Percentiles rank a stretch among this genome's conserved stretches.
These are phyloP conservation scores for Anas platyrhynchos DNA, from an alignment of 2,113 vertebrate species.

Conservation along the genomic window DNA sequence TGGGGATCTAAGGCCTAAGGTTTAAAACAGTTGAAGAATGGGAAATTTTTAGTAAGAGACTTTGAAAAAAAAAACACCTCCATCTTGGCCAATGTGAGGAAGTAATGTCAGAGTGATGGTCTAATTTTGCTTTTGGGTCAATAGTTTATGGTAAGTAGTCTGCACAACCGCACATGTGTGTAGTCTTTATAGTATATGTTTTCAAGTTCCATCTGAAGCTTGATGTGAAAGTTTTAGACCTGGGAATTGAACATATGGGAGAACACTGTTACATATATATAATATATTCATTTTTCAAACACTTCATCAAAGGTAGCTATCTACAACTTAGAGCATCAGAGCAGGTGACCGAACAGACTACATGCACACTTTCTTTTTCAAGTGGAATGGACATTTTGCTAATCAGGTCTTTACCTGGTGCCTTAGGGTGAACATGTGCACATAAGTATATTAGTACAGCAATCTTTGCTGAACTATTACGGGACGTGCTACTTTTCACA, in stretches of 20 bases:
- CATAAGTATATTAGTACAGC: not conserved
- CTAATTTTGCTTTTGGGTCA: not conserved
- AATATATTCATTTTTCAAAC: not conserved
- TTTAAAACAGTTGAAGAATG: not conserved
- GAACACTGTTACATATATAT: not conserved
- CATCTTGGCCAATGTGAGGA: not conserved
- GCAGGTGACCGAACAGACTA: not conserved
- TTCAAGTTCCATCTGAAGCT: not conserved
- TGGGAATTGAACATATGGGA: not conserved
- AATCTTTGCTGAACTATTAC: not conserved
- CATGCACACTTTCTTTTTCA: not conserved
- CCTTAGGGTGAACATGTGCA: not conserved
- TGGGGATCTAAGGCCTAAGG: not conserved
- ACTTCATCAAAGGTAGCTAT: not conserved
- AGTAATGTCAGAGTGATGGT: not conserved
- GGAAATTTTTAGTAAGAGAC: not conserved
- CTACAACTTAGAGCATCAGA: not conserved
- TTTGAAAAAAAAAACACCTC: not conserved
- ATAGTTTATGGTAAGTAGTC: not conserved
- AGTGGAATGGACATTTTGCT: not conserved
- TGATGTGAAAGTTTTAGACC: not conserved
- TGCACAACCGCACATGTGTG: not conserved
- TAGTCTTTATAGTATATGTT: not conserved
- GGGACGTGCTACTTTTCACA: not conserved
- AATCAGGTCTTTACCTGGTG: not conserved